Evolutionary conservation across 2,888 invertebrate genomes (phyloP).

Genomic region (Oscheius sp.): DNA sequence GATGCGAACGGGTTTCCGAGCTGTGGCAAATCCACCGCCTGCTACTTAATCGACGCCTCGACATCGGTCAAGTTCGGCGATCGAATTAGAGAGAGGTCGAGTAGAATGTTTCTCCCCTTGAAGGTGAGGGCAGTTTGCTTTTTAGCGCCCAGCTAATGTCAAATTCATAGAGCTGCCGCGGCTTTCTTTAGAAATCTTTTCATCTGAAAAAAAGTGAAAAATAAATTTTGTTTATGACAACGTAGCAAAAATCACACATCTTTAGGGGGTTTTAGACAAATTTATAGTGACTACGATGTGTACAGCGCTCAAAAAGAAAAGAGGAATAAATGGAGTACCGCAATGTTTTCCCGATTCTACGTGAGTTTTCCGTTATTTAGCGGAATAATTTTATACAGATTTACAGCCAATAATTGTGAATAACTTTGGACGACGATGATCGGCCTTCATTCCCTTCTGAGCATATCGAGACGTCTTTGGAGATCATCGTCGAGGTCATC

Average conservation of each 20-base stretch:
- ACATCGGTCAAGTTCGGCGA: too few species aligned
- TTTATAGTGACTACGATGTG: not conserved
- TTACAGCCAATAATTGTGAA: constrained; percentile 14
- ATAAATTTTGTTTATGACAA: too few species aligned
- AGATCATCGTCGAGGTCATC: constrained; percentile 88
- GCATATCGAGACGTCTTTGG: constrained; percentile 74
- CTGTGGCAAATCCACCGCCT: constrained; percentile 18
- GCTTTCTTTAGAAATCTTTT: too few species aligned
- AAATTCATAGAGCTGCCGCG: too few species aligned
- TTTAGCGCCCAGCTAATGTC: too few species aligned
- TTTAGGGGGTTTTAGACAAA: too few species aligned
- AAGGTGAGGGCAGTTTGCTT: too few species aligned
- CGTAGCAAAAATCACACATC: too few species aligned
- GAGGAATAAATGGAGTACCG: not conserved
- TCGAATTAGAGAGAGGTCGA: too few species aligned
- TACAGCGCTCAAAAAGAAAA: not conserved
- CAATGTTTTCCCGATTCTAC: not conserved
- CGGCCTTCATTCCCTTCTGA: constrained; percentile 47
- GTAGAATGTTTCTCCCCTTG: too few species aligned
- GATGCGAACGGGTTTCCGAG: constrained; percentile 19
- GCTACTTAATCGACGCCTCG: constrained; percentile 1
- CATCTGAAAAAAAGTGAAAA: too few species aligned
- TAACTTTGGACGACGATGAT: not conserved
- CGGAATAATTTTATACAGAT: constrained; percentile 17
- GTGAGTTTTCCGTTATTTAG: too few species aligned